Percentiles rank a stretch among this genome's conserved stretches.
phyloP scores from a whole-genome alignment of 2,113 vertebrate genomes.

The Gymnarchus niloticus region DNA sequence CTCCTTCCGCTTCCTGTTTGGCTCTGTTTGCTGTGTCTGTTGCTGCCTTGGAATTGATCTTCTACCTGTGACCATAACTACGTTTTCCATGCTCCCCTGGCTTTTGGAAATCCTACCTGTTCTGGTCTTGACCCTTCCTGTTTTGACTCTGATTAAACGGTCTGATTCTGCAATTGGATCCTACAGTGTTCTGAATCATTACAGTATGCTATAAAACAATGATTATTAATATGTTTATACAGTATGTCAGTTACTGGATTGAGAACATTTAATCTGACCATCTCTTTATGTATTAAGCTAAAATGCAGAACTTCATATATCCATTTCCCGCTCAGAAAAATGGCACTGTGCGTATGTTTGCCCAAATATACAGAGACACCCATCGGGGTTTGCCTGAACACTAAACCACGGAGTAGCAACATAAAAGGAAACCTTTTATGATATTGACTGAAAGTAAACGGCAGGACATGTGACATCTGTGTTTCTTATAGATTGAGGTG shows the following conservation, averaged over 20 bases:
- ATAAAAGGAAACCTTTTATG: neutral
- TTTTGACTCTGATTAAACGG: neutral
- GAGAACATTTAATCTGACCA: neutral
- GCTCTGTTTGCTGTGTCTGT: too few relatives aligned
- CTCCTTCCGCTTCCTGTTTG: too few relatives aligned
- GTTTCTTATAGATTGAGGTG: constrained; percentile 8
- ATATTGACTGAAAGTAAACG: neutral
- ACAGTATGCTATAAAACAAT: neutral
- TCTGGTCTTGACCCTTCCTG: too few relatives aligned
- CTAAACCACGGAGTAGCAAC: neutral
- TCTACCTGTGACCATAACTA: too few relatives aligned
- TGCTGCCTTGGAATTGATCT: too few relatives aligned
- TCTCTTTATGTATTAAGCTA: neutral
- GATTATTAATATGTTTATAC: neutral
- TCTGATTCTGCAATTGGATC: too few relatives aligned
- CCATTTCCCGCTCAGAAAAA: too few relatives aligned
- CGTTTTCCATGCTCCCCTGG: too few relatives aligned
- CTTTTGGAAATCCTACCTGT: too few relatives aligned
- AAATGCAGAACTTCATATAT: neutral
- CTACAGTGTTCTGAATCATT: too few relatives aligned
- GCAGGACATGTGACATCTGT: neutral
- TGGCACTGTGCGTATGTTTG: too few relatives aligned
- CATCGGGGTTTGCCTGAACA: constrained; percentile 1
- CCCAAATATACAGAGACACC: too few relatives aligned
- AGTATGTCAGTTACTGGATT: neutral